Evolutionary conservation across 2,797 vertebrate genomes (phyloP), one percentile per base, ranked within the genome.

Genomic region (Sarcophilus harrisii): DNA sequence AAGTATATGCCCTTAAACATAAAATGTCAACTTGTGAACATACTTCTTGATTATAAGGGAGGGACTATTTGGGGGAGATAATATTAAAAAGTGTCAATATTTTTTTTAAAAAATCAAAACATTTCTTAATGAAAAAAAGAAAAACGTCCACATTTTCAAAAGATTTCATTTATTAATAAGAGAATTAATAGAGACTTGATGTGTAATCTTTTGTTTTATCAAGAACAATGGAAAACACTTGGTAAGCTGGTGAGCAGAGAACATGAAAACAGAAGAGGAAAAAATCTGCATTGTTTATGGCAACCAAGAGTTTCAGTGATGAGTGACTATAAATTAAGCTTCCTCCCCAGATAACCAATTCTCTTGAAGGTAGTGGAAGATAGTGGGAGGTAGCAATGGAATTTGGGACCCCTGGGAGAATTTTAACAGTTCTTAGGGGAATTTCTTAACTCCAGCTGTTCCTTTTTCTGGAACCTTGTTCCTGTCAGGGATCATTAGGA

Each of bases 381-480:
- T 52, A 52, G 52, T 52, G 52, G 52, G 4, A 52, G 52, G 58
- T 60, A 28, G 93, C n/a, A 28, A 81, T 92, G 92, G 92, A 93
- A 96, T 92, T 21, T 27, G 58, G 94, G 90, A 38, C 66, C 93
- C 92, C 24, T 18, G 93, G 95, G 93, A 94, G 91, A 95, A 95
- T 95, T 95, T 89, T 29, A 92, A 92, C 90, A 55, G 90, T 93
- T 95, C 92, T 16, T 29, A 66, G 90, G 92, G 90, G 90, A 54
- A 52, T 92, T 57, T 91, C 54, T 94, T 32, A 60, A 8, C 91
- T 57, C 57, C 1, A 12, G 57, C 92, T 90, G 28, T 62, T 92
- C 93, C 52, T 18, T 94, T 94, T 96, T 62, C 91, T 93, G 90
- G 90, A 58, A 93, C 92, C 59, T 59, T 93, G 57, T 93, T 96